phyloP scores from a whole-genome alignment of 1,140 invertebrate species.

The Platyscapa corneri region DNA sequence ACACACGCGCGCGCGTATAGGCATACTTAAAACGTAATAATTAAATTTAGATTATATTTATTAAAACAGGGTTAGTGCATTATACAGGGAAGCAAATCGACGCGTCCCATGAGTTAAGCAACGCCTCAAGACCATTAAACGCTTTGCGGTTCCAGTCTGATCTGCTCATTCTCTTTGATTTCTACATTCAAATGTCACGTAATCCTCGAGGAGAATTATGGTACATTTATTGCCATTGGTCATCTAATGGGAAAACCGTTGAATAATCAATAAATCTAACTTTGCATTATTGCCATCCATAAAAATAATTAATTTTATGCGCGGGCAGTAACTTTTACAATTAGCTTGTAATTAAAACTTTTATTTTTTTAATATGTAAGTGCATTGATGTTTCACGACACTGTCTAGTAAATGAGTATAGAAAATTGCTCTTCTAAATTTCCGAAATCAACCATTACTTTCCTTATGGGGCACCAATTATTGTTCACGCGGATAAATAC shows the following conservation, averaged over 20 bases:
- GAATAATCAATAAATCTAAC: background rate
- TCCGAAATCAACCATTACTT: too few relatives aligned
- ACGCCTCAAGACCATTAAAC: background rate
- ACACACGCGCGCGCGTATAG: too few relatives aligned
- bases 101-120: background rate
- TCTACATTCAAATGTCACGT: background rate
- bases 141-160: background rate
- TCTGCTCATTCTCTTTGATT: conserved; percentile 3
- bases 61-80: background rate
- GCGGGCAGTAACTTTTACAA: background rate
- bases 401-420: background rate
- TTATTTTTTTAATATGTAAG: background rate
- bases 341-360: background rate
- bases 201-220: background rate
- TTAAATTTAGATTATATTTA: conserved; percentile 43
- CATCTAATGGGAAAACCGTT: background rate
- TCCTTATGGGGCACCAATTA: too few relatives aligned
- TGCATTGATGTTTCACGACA: background rate
- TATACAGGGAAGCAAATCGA: background rate
- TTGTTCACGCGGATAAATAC: too few relatives aligned
- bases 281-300: background rate
- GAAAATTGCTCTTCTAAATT: too few relatives aligned
- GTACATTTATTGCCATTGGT: background rate
- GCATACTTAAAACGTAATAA: conserved; percentile 1
- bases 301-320: conserved; percentile 8